Percentiles rank a stretch among this genome's conserved stretches.
Conservation (phyloP, 2,797 vertebrate genomes). For the Cheirogaleus major region DNA sequence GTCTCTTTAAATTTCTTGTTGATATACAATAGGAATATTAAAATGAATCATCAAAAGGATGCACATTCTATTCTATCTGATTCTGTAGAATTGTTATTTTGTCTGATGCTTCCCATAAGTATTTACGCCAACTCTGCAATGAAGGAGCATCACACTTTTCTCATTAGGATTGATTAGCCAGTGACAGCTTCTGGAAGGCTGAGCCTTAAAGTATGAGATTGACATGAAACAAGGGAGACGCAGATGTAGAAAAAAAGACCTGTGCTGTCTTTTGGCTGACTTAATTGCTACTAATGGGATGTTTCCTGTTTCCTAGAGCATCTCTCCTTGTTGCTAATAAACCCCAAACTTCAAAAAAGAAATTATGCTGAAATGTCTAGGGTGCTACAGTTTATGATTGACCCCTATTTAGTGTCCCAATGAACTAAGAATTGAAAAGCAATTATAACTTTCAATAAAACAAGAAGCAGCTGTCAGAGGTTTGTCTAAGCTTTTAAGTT, state of each 20-base stretch:
- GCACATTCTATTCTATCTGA: not conserved
- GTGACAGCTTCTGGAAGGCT: constrained; percentile 49
- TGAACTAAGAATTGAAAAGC: not conserved
- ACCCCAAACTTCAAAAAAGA: not conserved
- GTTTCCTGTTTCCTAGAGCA: constrained; percentile 38
- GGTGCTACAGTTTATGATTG: not conserved
- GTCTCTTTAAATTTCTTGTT: constrained; percentile 26
- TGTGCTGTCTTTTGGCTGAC: not conserved
- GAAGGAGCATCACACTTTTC: not conserved
- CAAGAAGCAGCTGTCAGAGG: not conserved
- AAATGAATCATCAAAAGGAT: not conserved
- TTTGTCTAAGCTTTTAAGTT: not conserved
- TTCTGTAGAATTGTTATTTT: constrained; percentile 5
- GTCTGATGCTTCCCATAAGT: not conserved
- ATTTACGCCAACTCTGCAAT: not conserved
- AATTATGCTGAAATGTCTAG: not conserved
- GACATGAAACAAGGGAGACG: not conserved
- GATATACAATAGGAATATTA: not conserved
- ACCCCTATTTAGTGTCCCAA: not conserved
- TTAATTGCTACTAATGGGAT: constrained; percentile 54
- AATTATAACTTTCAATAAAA: not conserved
- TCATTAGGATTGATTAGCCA: constrained; percentile 57
- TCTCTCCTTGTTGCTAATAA: not conserved
- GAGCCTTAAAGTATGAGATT: constrained; percentile 42
- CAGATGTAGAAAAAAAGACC: not conserved